Evolutionary conservation across 2,113 vertebrate genomes (phyloP).

Genomic region (Ameiurus melas): DNA sequence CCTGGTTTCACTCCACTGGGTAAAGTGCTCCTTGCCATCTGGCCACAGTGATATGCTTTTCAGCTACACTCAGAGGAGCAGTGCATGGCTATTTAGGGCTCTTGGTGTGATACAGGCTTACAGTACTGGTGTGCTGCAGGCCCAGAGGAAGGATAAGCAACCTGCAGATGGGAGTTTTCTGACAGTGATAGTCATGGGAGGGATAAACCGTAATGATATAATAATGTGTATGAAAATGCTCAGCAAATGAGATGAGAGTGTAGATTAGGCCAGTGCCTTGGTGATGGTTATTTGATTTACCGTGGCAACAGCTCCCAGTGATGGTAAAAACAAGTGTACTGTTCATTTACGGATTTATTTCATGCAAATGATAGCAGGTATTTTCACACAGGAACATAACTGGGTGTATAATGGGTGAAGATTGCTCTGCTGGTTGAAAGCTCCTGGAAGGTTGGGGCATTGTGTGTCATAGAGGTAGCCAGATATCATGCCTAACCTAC

Average conservation of each 20-base stretch:
- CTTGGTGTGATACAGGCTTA: background rate
- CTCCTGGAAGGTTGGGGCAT: background rate
- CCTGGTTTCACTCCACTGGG: background rate
- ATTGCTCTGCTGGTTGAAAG: background rate
- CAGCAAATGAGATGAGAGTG: constrained; percentile 14
- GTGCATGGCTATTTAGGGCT: background rate
- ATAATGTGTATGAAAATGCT: background rate
- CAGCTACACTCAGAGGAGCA: constrained; percentile 22
- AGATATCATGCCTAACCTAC: background rate
- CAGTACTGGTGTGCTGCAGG: constrained; percentile 11
- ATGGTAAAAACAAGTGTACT: background rate
- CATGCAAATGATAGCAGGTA: background rate
- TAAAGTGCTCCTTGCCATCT: constrained; percentile 24
- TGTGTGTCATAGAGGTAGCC: background rate
- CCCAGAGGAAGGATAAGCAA: background rate
- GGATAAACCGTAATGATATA: constrained; percentile 2
- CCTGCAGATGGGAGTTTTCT: constrained; percentile 5
- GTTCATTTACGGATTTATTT: background rate
- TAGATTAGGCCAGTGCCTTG: background rate
- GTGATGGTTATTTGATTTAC: background rate
- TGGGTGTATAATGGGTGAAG: background rate
- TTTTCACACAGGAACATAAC: background rate
- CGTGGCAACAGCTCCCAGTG: background rate
- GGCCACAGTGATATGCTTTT: constrained; percentile 36
- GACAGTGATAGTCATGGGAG: background rate